Base-by-base conservation (phyloP, 2,113 vertebrate species). In the Chitala chitala region DNA sequence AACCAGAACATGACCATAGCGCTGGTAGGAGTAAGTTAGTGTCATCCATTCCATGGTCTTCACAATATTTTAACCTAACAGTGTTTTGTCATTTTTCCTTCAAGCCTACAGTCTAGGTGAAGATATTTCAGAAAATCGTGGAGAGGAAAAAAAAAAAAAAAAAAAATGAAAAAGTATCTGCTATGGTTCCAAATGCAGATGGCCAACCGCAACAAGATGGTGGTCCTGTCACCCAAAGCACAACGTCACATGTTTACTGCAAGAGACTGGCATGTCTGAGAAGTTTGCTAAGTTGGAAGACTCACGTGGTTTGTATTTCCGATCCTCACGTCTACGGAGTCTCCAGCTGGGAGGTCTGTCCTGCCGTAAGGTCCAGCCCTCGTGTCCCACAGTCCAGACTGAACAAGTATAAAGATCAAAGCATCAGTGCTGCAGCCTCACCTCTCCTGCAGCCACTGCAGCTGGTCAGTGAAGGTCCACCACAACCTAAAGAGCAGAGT, bases 61-160 rank as follows among this genome's bases (percentile, higher is more conserved):
- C 82, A 79, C 85, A 84, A 76, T 42, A 75, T 88, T 72, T 86
- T 82, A 85, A 86, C 87, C 88, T 92, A 92, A 92, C 87, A 83
- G 88, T 92, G 82, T 92, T 88, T 75, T 92, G 75, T 81, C 85
- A 87, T 89, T 78, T 90, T 85, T 86, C 84, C 86, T 84, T 83
- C 85, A 92, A 91, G 89, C 89, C 86, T 89, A 78, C 86, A 89
- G 90, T 88, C 84, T 86, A 84, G 80, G 31, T 56, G 88, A 89
- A 84, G 82, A 76, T 78, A 84, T 73, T 69, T 54, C 66, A 76
- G 64, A 76, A 78, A 80, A 33, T 66, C 72, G 76, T n/a, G 79
- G 82, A 77, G 50, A 73, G 78, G 78, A 82, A 77, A 6, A 70
- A 50, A 0, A 63, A 76, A 51, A 76, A 76, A 5, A 71, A 72